These are phyloP conservation scores for Poecilia gillii DNA, from an alignment of 2,797 vertebrate genomes.

Conservation along the genomic window DNA sequence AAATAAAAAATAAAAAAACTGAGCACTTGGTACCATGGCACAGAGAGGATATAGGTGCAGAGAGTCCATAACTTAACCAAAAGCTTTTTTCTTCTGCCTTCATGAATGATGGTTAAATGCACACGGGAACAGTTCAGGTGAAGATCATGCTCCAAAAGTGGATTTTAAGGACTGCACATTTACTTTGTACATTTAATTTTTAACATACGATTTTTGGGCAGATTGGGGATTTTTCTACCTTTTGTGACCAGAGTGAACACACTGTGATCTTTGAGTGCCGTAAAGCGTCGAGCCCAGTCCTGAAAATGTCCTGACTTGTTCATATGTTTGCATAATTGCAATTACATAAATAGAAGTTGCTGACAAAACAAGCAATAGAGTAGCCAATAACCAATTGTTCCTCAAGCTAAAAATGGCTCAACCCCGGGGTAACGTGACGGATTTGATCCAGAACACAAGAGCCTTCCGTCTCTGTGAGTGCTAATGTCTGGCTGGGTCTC, in stretches of 20 bases:
- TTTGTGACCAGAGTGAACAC: background rate
- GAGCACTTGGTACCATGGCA: background rate
- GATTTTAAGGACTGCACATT: background rate
- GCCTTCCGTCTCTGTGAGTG: conserved; percentile 46
- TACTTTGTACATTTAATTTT: background rate
- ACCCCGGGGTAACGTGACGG: conserved; percentile 36
- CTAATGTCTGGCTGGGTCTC: conserved; percentile 54
- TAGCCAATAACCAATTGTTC: conserved; percentile 22
- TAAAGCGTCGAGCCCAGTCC: background rate
- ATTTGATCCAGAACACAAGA: conserved; percentile 60
- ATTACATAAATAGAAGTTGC: conserved; percentile 47
- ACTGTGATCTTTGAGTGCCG: background rate
- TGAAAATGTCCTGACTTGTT: background rate
- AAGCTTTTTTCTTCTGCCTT: background rate
- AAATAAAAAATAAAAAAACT: no score
- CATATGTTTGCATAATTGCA: background rate
- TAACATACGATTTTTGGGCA: background rate
- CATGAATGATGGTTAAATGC: background rate
- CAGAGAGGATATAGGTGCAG: background rate
- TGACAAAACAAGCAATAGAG: conserved; percentile 40
- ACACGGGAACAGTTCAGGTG: background rate
- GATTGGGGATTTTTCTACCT: background rate
- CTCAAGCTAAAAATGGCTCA: conserved; percentile 46
- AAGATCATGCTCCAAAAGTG: background rate
- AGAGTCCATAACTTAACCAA: background rate